Percentiles rank a stretch among this genome's conserved stretches.
These are phyloP conservation scores for Sebastes schlegelii DNA, from an alignment of 2,113 vertebrate species.

Conservation along the genomic window DNA sequence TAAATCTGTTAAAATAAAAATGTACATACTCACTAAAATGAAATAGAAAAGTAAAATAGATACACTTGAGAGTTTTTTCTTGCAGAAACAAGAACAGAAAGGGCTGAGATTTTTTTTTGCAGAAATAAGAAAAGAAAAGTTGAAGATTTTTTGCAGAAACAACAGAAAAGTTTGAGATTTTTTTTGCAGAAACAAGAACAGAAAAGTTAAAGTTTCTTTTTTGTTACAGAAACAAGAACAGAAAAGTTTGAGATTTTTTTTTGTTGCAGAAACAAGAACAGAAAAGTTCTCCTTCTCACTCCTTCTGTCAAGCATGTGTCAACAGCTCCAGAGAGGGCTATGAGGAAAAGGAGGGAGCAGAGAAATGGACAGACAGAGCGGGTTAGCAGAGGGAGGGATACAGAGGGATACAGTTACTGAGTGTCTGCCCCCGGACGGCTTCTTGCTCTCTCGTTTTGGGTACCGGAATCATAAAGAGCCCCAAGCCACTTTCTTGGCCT, in stretches of 20 bases:
- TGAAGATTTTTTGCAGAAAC: too few species aligned
- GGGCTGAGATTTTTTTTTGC: too few species aligned
- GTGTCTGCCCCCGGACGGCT: slow-evolving; percentile 63
- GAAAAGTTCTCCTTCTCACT: slow-evolving; percentile 11
- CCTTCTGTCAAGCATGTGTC: slow-evolving; percentile 57
- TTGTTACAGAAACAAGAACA: too few species aligned
- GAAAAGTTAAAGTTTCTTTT: too few species aligned
- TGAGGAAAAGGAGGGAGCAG: slow-evolving; percentile 44
- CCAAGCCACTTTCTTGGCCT: slow-evolving; percentile 76
- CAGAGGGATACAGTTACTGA: slow-evolving; percentile 66
- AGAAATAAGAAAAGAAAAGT: too few species aligned
- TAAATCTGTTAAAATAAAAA: background rate
- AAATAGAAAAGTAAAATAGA: background rate
- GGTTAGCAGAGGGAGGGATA: slow-evolving; percentile 51
- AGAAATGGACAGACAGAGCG: background rate
- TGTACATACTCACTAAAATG: background rate
- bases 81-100: too few species aligned
- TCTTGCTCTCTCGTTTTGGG: slow-evolving; percentile 71
- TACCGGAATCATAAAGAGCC: slow-evolving; percentile 70
- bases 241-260: background rate
- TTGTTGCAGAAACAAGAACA: slow-evolving; percentile 1
- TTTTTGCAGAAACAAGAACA: too few species aligned
- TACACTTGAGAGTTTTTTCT: background rate
- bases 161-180: too few species aligned
- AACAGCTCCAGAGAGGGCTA: slow-evolving; percentile 48